These are phyloP conservation scores for Luehdorfia chinensis DNA, from an alignment of 1,140 invertebrate genomes.

Conservation along the genomic window DNA sequence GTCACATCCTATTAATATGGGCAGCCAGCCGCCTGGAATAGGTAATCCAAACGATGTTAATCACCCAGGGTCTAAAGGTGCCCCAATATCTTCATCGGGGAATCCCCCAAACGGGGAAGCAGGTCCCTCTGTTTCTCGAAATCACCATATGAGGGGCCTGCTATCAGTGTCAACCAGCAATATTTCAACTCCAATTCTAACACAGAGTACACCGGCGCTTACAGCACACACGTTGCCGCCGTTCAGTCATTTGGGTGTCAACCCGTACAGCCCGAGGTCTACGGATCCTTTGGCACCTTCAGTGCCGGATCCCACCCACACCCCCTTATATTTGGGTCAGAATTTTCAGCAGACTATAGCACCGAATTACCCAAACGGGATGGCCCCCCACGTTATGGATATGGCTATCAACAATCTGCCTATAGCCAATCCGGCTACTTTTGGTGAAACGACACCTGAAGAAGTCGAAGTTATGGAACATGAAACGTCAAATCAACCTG, in stretches of 20 bases:
- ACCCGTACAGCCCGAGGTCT: conserved; percentile 74
- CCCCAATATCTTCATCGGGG: conserved; percentile 73
- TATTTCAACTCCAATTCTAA: conserved; percentile 75
- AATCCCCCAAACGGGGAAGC: conserved; percentile 95
- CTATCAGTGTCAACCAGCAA: conserved; percentile 81
- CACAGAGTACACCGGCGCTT: conserved; percentile 77
- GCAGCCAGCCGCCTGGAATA: conserved; percentile 74
- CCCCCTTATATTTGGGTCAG: conserved; percentile 77
- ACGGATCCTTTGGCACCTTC: conserved; percentile 76
- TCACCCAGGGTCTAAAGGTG: conserved; percentile 64
- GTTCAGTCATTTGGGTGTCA: conserved; percentile 77
- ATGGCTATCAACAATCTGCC: conserved; percentile 83
- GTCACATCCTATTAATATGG: conserved; percentile 77
- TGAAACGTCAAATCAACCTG: conserved; percentile 70
- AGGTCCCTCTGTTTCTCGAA: conserved; percentile 83
- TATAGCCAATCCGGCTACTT: conserved; percentile 83
- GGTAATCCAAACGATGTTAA: conserved; percentile 66
- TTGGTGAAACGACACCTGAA: conserved; percentile 79
- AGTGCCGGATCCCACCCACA: conserved; percentile 80
- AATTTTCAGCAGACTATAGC: conserved; percentile 78
- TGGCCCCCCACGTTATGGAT: conserved; percentile 89
- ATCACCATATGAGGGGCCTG: conserved; percentile 90
- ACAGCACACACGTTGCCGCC: conserved; percentile 78
- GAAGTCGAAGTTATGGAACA: conserved; percentile 67
- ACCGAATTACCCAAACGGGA: conserved; percentile 86